Percentiles rank a stretch among this genome's conserved stretches.
Evolutionary conservation across 1,140 invertebrate species (phyloP).

Genomic region (Adoxophyes honmai): DNA sequence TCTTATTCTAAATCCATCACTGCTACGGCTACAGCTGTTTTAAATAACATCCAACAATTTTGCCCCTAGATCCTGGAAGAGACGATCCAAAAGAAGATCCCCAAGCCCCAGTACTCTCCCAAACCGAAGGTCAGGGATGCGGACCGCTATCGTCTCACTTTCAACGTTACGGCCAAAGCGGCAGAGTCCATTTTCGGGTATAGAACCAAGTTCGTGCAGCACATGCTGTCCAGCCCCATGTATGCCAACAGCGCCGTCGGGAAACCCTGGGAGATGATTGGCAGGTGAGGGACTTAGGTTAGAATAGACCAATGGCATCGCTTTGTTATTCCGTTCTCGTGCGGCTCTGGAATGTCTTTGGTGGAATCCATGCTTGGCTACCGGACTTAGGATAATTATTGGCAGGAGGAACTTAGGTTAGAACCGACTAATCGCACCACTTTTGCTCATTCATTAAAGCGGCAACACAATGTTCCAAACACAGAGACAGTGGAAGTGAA

Average conservation of each 20-base stretch:
- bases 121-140: constrained; percentile 24
- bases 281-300: constrained; percentile 38
- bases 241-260: constrained; percentile 58
- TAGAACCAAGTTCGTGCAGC: constrained; percentile 58
- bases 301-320: too few relatives aligned
- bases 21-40: too few relatives aligned
- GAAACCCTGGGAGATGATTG: constrained; percentile 65
- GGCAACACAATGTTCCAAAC: too few relatives aligned
- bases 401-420: too few relatives aligned
- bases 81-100: constrained; percentile 57
- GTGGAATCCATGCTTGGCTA: too few relatives aligned
- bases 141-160: constrained; percentile 39
- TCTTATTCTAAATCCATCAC: too few relatives aligned
- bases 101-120: constrained; percentile 30
- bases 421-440: too few relatives aligned
- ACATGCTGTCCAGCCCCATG: constrained; percentile 62
- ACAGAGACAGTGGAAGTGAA: too few relatives aligned
- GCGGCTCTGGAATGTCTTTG: too few relatives aligned
- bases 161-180: constrained; percentile 37
- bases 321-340: too few relatives aligned
- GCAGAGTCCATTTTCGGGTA: constrained; percentile 44
- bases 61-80: constrained; percentile 54
- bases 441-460: too few relatives aligned
- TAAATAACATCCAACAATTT: neutral
- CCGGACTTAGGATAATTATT: too few relatives aligned